These are phyloP conservation scores for Herpetotheres cachinnans DNA, from an alignment of 2,113 vertebrate genomes.

Conservation along the genomic window DNA sequence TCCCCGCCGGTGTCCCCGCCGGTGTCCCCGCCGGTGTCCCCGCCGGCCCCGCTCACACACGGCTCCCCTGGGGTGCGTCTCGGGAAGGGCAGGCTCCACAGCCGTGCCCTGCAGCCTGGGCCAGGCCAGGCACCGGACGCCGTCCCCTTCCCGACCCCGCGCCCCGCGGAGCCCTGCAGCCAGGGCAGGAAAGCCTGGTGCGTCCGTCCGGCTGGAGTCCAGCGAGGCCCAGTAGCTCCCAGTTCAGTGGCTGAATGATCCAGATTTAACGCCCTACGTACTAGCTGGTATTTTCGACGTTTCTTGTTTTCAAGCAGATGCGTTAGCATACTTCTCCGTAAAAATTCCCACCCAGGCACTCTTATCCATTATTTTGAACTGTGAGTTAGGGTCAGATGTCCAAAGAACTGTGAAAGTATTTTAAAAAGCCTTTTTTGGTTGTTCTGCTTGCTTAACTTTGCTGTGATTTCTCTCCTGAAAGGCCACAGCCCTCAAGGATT, in stretches of 20 bases:
- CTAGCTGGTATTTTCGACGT: not conserved
- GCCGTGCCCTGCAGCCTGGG: not conserved
- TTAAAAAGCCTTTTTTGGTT: not conserved
- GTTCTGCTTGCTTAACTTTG: not conserved
- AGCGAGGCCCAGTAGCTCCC: not conserved
- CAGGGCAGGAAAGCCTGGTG: not conserved
- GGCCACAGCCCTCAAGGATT: not conserved
- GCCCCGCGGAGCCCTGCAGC: fast-evolving
- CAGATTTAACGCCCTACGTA: not conserved
- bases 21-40: too few species aligned
- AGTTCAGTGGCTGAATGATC: not conserved
- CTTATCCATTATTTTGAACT: not conserved
- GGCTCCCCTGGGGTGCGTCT: fast-evolving
- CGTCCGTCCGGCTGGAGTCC: not conserved
- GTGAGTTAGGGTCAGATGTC: not conserved
- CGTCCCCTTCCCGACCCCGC: not conserved
- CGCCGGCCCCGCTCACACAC: not conserved
- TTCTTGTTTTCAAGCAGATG: not conserved
- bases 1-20: not conserved
- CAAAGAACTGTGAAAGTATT: not conserved
- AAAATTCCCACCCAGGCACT: not conserved
- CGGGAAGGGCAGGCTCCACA: not conserved
- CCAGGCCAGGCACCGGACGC: fast-evolving
- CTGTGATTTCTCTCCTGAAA: not conserved
- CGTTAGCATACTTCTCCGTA: not conserved